Evolutionary conservation across 2,797 vertebrate species (phyloP).

Genomic region (Gallinago stenura): DNA sequence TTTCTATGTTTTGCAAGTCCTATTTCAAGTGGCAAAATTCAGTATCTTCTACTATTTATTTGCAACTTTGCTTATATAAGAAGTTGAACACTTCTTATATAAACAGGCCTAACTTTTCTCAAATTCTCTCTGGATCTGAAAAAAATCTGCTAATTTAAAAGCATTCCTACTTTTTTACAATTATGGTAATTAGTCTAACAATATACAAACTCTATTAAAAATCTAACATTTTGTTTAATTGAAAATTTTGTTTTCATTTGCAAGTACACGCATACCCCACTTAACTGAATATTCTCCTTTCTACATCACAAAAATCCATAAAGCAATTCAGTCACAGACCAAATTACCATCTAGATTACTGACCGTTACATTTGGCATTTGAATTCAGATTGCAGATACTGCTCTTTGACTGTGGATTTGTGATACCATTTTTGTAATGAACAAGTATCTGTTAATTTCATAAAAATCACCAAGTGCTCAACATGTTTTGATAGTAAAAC

Average conservation of each 20-base stretch:
- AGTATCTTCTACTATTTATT: not conserved
- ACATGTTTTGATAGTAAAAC: not conserved
- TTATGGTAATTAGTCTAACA: not conserved
- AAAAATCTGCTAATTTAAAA: not conserved
- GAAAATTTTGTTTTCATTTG: not conserved
- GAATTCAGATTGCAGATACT: not conserved
- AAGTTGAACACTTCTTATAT: not conserved
- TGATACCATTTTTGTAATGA: not conserved
- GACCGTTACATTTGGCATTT: not conserved
- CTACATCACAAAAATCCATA: not conserved
- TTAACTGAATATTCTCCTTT: not conserved
- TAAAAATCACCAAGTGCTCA: not conserved
- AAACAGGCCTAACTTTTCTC: not conserved
- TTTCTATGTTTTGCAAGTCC: not conserved
- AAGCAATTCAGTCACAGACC: not conserved
- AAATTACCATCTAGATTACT: not conserved
- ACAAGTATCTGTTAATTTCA: not conserved
- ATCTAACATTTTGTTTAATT: not conserved
- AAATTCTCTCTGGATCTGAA: not conserved
- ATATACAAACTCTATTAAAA: not conserved
- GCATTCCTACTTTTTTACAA: not conserved
- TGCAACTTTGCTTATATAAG: not conserved
- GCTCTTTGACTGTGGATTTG: not conserved
- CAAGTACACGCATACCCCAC: not conserved
- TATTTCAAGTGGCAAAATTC: not conserved